Base-by-base conservation (phyloP, 2,113 vertebrate genomes). In the Toxotes chatareus region DNA sequence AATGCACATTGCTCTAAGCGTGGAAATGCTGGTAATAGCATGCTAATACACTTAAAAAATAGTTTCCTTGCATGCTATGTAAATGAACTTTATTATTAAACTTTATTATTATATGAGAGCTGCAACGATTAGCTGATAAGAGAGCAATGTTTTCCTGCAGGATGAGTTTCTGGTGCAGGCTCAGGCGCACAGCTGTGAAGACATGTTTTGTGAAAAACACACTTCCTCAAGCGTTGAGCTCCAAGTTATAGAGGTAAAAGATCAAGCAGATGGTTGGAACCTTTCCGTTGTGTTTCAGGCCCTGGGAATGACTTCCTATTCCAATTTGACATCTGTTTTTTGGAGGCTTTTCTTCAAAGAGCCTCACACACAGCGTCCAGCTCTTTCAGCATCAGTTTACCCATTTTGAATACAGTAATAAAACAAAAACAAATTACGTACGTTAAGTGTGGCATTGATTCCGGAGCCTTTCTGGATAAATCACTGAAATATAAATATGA, bases 311-410 rank as follows among this genome's bases (percentile, higher is more conserved):
- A 79, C 72, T 79, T 79, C 62, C 75, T 61, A 21, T 49, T 76
- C 55, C 56, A 83, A 72, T 80, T 73, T 59, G 67, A 80, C 85
- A 83, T 83, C 76, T 80, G 85, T 27, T 76, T 27, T 63, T 78
- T 23, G 31, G 16, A 64, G 31, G 42, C 13, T 34, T 31, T 49
- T 55, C 14, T 40, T 55, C 6, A 44, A 38, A 36, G 14, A 31
- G 2, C 44, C 19, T 42, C 44, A 21, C 55, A 49, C 17, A 64
- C 47, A 3, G 34, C 9, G 0, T 56, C 31, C n/a, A 40, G 67
- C 44, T 38, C 32, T 53, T 42, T 70, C 60, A 11, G 53, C 36
- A 49, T 40, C 53, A n/a, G 14, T 67, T 73, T n/a, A 47, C n/a
- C 3, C 55, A 21, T 17, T 81, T 42, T 55, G 8, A 62, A 31